Evolutionary conservation across 2,113 vertebrate genomes (phyloP).

Genomic region (Murina feae): DNA sequence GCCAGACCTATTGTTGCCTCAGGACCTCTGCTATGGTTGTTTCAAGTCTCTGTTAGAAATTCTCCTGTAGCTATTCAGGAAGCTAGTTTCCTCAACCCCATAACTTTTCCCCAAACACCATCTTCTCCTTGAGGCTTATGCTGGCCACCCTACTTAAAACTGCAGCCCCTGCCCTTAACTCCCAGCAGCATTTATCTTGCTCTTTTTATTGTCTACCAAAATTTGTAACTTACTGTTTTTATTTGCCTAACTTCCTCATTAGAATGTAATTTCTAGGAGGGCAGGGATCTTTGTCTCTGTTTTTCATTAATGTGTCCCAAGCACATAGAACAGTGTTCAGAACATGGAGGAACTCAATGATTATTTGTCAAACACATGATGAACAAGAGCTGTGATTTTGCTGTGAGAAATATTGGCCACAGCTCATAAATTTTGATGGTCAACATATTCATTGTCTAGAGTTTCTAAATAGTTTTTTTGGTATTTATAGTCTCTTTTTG

Average conservation of each 20-base stretch:
- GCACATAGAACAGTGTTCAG: rapidly evolving
- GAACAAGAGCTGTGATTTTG: background rate
- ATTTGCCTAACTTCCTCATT: background rate
- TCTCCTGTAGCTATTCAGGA: background rate
- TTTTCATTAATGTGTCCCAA: background rate
- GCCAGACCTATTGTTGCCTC: background rate
- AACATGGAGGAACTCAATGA: background rate
- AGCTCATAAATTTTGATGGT: conserved; percentile 14
- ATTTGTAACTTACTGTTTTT: background rate
- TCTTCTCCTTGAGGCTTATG: background rate
- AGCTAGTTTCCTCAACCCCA: background rate
- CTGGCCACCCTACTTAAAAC: background rate
- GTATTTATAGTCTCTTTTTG: background rate
- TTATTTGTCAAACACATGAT: conserved; percentile 15
- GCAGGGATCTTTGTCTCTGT: background rate
- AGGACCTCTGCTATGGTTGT: background rate
- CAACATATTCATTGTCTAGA: background rate
- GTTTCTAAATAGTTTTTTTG: conserved; percentile 17
- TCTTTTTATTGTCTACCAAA: background rate
- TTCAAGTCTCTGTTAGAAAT: background rate
- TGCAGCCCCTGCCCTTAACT: background rate
- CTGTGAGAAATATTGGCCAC: background rate
- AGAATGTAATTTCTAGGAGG: background rate
- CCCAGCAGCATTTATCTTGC: background rate
- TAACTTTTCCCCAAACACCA: background rate